These are phyloP conservation scores for Stegana nigrithorax DNA, from an alignment of 2,888 invertebrate genomes.

Conservation along the genomic window DNA sequence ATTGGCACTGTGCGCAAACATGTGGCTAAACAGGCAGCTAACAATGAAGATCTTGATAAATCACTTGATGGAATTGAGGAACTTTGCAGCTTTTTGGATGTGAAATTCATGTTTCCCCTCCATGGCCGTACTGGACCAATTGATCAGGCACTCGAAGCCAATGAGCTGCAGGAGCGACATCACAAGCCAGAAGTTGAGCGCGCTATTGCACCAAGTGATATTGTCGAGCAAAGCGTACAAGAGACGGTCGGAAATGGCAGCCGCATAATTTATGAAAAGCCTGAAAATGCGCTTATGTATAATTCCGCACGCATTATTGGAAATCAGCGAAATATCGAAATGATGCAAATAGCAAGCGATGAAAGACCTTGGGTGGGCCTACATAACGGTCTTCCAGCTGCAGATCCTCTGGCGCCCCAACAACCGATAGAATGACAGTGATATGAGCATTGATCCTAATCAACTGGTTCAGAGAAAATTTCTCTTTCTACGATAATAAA, in stretches of 20 bases:
- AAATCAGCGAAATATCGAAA: slow-evolving; percentile 63
- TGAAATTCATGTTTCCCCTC: slow-evolving; percentile 61
- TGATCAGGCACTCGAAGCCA: slow-evolving; percentile 68
- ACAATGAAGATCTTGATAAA: slow-evolving; percentile 60
- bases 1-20: slow-evolving; percentile 65
- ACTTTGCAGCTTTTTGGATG: slow-evolving; percentile 65
- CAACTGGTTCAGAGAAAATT: not conserved
- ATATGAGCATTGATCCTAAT: too few species aligned
- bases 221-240: too few species aligned
- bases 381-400: slow-evolving; percentile 48
- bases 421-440: not conserved
- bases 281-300: slow-evolving; percentile 63
- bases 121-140: slow-evolving; percentile 53
- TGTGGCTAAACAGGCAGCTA: slow-evolving; percentile 48
- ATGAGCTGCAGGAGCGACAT: too few species aligned
- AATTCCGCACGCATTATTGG: slow-evolving; percentile 61
- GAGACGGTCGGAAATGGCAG: too few species aligned
- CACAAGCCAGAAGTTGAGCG: too few species aligned
- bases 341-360: slow-evolving; percentile 59
- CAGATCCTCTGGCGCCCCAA: slow-evolving; percentile 41
- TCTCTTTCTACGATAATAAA: not conserved
- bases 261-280: slow-evolving; percentile 58
- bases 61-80: slow-evolving; percentile 71
- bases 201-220: too few species aligned
- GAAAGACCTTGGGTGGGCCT: slow-evolving; percentile 48